Conservation (phyloP, 2,888 invertebrate species). For the Sthenelais limicola region DNA sequence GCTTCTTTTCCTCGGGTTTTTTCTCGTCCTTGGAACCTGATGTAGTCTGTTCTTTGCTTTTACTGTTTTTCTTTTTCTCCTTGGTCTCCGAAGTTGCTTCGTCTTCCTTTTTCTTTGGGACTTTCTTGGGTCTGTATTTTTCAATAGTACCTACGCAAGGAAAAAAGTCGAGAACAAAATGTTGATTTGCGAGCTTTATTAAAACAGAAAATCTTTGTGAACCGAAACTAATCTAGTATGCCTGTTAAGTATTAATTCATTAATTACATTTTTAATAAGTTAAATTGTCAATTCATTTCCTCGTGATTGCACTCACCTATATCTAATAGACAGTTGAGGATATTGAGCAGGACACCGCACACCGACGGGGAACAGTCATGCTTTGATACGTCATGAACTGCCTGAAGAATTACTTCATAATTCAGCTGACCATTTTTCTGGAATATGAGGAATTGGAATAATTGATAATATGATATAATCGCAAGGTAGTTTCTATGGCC, state of each 20-base stretch:
- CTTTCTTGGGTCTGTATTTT: constrained; percentile 1
- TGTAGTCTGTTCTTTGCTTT: constrained; percentile 1
- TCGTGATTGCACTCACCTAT: constrained; percentile 77
- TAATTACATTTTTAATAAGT: no score
- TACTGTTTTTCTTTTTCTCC: constrained; percentile 31
- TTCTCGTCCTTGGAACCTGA: not conserved
- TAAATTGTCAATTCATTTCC: no score
- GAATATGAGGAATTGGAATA: not conserved
- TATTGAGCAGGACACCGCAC: constrained; percentile 92
- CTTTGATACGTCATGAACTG: constrained; percentile 88
- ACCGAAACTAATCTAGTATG: no score
- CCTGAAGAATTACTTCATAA: constrained; percentile 75
- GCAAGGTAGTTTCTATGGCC: not conserved
- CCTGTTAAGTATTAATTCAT: no score
- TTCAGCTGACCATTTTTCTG: constrained; percentile 39
- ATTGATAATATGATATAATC: not conserved
- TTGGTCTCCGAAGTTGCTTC: constrained; percentile 4
- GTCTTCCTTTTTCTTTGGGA: constrained; percentile 40
- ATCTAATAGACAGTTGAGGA: constrained; percentile 92
- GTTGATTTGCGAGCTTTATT: no score
- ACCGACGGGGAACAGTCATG: constrained; percentile 87
- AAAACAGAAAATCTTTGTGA: no score
- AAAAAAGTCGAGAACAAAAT: no score
- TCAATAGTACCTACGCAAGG: constrained; percentile 8
- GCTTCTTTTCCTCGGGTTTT: constrained; percentile 26